Conservation (phyloP, 2,888 invertebrate genomes). For the Synanthedon andrenaeformis region DNA sequence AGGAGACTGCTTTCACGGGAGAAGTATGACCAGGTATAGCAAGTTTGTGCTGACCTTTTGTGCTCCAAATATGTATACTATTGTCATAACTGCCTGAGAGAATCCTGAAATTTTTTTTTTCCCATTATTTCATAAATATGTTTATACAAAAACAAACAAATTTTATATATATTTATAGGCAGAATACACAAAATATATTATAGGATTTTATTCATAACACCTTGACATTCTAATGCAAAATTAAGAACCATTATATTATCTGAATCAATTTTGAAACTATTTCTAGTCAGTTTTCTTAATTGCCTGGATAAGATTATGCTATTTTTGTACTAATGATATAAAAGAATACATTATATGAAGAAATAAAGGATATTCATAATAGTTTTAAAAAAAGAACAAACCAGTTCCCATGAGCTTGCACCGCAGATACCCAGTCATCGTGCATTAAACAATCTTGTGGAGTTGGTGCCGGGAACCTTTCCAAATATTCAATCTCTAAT, state of each 20-base stretch:
- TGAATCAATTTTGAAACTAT: too few species aligned
- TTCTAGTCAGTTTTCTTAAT: too few species aligned
- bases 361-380: neutral
- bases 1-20: constrained; percentile 88
- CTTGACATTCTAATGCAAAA: neutral
- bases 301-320: too few species aligned
- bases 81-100: constrained; percentile 94
- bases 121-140: neutral
- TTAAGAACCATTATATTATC: neutral
- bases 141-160: constrained; percentile 4
- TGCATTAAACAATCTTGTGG: constrained; percentile 93
- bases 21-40: constrained; percentile 89
- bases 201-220: neutral
- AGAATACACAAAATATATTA: neutral
- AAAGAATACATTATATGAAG: neutral
- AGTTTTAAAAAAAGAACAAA: constrained; percentile 20
- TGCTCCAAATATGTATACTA: constrained; percentile 90
- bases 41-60: constrained; percentile 84
- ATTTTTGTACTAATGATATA: too few species aligned
- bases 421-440: constrained; percentile 97
- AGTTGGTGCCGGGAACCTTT: constrained; percentile 89
- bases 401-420: constrained; percentile 79
- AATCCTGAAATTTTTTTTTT: constrained; percentile 74
- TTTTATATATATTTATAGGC: constrained; percentile 2
- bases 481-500: constrained; percentile 91